A percentile compares a stretch with the other conserved stretches of the same genome.
Conservation (phyloP, 2,888 invertebrate species). For the Zygogramma bicolorata region DNA sequence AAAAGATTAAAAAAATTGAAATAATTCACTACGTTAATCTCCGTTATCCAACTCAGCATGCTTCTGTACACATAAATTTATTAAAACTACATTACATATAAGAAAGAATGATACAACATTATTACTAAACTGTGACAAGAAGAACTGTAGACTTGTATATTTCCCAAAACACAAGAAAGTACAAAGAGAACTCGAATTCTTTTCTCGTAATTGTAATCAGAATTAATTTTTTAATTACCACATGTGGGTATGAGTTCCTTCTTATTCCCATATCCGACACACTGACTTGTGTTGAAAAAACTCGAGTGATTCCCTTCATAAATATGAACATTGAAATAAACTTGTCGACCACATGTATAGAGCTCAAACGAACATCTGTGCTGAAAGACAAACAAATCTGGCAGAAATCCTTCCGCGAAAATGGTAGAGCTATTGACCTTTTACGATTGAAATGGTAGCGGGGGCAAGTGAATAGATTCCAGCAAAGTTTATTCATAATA, state of each 20-base stretch:
- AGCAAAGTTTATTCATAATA: no score
- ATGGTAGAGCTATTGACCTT: constrained; percentile 17
- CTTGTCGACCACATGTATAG: constrained; percentile 14
- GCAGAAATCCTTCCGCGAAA: constrained; percentile 22
- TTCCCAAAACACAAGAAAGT: no score
- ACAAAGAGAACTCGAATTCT: neutral
- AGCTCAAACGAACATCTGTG: constrained; percentile 16
- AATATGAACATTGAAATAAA: constrained; percentile 9
- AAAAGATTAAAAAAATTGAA: no score
- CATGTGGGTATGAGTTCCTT: neutral
- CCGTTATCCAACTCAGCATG: no score
- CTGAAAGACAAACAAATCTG: constrained; percentile 18
- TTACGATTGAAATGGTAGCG: no score
- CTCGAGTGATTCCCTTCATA: constrained; percentile 13
- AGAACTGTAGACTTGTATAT: no score
- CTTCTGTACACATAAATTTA: no score
- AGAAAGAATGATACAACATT: no score
- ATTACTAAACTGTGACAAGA: no score
- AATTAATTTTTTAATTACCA: neutral
- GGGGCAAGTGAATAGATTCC: no score
- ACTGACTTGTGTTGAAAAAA: constrained; percentile 4
- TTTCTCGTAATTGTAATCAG: neutral
- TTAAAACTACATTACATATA: no score
- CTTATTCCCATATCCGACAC: neutral
- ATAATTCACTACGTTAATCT: no score